A percentile compares a stretch with the other conserved stretches of the same genome.
These are phyloP conservation scores for Sylvilagus floridanus DNA, from an alignment of 2,797 vertebrate genomes.

Conservation along the genomic window DNA sequence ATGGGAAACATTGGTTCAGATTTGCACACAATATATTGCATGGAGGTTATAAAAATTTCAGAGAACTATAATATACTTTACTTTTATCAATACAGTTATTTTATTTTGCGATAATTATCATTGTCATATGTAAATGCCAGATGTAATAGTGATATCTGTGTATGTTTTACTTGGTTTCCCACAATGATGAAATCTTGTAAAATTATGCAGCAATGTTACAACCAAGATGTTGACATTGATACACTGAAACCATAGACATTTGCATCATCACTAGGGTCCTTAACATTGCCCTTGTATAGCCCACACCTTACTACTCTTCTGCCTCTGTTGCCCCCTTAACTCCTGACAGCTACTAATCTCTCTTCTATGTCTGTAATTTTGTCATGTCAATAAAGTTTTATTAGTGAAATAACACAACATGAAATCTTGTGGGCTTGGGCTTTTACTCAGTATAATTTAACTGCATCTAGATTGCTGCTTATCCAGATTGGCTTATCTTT, in stretches of 20 bases:
- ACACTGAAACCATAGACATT: neutral
- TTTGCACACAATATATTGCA: neutral
- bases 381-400: slow-evolving; percentile 2
- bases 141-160: neutral
- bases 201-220: neutral
- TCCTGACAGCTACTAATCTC: neutral
- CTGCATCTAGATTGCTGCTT: neutral
- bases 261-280: neutral
- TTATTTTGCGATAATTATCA: neutral
- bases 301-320: neutral
- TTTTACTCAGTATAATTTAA: neutral
- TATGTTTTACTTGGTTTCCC: neutral
- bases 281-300: neutral
- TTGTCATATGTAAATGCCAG: neutral
- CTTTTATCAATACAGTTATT: neutral
- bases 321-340: neutral
- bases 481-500: neutral
- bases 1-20: neutral
- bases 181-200: neutral
- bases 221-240: neutral
- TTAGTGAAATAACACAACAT: neutral
- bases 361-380: neutral
- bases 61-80: neutral
- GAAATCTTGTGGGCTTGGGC: neutral
- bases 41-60: neutral